phyloP scores from a whole-genome alignment of 2,113 vertebrate genomes.

The Centrocercus urophasianus region DNA sequence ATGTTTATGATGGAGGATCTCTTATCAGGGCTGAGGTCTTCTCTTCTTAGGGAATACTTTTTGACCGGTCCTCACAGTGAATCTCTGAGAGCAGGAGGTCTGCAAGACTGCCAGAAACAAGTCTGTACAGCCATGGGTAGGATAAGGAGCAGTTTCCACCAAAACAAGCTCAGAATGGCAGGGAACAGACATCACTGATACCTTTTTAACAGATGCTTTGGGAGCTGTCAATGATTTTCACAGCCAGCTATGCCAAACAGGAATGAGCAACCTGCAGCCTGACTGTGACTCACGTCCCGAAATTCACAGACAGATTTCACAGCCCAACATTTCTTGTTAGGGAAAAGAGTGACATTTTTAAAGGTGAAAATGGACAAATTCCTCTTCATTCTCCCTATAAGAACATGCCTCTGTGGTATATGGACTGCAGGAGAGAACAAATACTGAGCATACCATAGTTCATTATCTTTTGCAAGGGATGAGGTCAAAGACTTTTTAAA shows the following conservation, averaged over 20 bases:
- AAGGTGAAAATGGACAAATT: neutral
- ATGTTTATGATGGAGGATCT: neutral
- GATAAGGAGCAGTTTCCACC: neutral
- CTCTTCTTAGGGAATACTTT: neutral
- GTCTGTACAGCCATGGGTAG: neutral
- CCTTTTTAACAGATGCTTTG: neutral
- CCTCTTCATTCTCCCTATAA: neutral
- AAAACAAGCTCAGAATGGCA: neutral
- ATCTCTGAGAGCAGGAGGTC: neutral
- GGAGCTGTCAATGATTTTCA: neutral
- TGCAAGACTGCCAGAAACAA: neutral
- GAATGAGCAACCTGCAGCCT: neutral
- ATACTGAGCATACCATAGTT: fast-evolving
- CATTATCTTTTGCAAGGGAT: neutral
- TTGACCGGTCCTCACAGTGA: fast-evolving
- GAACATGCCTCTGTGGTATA: neutral
- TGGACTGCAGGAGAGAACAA: neutral
- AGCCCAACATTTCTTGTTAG: neutral
- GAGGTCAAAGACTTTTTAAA: neutral
- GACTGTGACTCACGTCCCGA: neutral
- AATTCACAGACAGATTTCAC: neutral
- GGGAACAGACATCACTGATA: neutral
- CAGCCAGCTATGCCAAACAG: neutral
- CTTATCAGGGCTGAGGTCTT: neutral
- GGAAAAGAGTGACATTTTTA: neutral